A percentile compares a stretch with the other conserved stretches of the same genome.
Conservation (phyloP, 2,113 vertebrate species). For the Penelope pileata region DNA sequence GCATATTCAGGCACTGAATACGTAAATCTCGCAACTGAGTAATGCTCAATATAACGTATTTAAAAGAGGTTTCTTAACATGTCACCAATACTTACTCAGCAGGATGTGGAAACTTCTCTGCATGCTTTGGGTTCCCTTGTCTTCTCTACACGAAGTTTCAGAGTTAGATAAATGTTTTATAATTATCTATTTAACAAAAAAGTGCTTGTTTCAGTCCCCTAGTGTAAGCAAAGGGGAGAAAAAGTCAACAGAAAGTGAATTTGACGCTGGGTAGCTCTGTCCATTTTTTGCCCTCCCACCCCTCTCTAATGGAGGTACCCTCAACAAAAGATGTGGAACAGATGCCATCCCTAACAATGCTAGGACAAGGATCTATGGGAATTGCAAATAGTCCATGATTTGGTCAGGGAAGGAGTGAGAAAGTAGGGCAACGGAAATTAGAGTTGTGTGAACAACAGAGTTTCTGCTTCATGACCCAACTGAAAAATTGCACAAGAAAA, state of each 20-base stretch:
- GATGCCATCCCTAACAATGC: neutral
- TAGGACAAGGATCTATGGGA: neutral
- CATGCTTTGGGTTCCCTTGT: neutral
- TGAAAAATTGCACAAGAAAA: neutral
- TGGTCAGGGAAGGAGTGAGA: neutral
- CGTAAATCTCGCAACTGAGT: neutral
- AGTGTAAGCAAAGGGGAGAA: neutral
- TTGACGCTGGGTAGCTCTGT: neutral
- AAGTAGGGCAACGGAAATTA: neutral
- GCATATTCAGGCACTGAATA: neutral
- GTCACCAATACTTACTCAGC: slow-evolving; percentile 26
- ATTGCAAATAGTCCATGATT: neutral
- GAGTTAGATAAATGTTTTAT: neutral
- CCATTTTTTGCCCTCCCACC: neutral
- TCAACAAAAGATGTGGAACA: neutral
- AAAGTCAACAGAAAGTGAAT: accelerated
- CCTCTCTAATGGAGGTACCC: neutral
- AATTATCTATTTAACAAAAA: neutral
- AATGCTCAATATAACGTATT: neutral
- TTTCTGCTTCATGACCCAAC: neutral
- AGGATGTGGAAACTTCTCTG: slow-evolving; percentile 63
- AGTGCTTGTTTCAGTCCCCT: neutral
- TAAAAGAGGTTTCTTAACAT: neutral
- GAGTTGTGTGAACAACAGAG: neutral
- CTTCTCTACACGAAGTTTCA: neutral